Conservation (phyloP, 2,113 vertebrate species). For the Antennarius striatus region DNA sequence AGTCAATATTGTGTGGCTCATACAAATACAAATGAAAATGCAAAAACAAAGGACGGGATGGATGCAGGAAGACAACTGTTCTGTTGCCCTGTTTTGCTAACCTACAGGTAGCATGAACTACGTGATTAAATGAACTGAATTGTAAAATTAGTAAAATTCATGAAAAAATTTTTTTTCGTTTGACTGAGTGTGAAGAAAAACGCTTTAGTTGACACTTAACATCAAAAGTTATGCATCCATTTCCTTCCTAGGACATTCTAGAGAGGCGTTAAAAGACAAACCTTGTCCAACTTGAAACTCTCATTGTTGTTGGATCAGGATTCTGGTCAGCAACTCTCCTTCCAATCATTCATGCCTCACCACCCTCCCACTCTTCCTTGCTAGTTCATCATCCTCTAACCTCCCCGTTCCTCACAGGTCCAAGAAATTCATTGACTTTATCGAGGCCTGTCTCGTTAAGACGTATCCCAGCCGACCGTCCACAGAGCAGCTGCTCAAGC, state of each 20-base stretch:
- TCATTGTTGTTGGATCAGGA: conserved; percentile 1
- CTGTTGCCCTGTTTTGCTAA: no score
- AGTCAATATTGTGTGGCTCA: neutral
- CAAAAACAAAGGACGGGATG: no score
- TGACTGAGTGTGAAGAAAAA: no score
- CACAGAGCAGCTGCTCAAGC: conserved; percentile 91
- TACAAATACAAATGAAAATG: no score
- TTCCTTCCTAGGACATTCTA: neutral
- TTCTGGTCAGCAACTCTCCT: conserved; percentile 1
- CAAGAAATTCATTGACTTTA: conserved; percentile 94
- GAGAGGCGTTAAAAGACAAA: neutral
- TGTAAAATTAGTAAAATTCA: no score
- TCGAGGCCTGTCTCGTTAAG: conserved; percentile 92
- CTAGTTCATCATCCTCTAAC: conserved; percentile 22
- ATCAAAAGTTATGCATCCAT: no score
- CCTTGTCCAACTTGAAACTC: neutral
- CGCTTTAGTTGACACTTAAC: no score
- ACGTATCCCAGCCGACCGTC: conserved; percentile 89
- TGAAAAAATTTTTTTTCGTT: no score
- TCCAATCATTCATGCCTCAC: neutral
- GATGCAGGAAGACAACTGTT: no score
- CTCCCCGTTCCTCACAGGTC: conserved; percentile 80
- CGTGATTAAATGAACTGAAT: no score
- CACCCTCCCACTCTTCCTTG: neutral
- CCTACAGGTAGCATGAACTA: no score